Evolutionary conservation across 2,797 vertebrate species (phyloP).

Genomic region (Sebastolobus altivelis): DNA sequence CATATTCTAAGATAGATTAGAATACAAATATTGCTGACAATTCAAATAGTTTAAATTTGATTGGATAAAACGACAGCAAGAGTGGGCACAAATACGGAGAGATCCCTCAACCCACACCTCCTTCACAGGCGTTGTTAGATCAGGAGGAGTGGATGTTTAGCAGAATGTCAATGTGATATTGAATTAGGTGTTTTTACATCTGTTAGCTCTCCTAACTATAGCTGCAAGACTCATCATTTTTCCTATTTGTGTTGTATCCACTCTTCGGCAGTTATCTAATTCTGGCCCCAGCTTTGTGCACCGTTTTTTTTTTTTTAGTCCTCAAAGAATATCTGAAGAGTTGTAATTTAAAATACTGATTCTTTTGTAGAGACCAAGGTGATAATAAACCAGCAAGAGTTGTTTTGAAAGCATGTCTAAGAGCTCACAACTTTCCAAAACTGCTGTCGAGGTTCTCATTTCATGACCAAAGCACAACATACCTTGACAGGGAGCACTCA

Average conservation of each 20-base stretch:
- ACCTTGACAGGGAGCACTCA: constrained; percentile 11
- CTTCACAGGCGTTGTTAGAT: too few species aligned
- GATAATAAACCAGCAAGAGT: neutral
- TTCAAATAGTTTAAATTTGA: too few species aligned
- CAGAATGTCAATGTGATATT: neutral
- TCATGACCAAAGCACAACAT: constrained; percentile 1
- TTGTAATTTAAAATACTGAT: neutral
- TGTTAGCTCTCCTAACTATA: neutral
- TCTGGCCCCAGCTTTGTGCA: neutral
- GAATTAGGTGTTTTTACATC: neutral
- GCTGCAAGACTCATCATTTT: neutral
- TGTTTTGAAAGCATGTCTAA: constrained; percentile 9
- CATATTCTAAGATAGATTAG: too few species aligned
- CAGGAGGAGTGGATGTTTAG: neutral
- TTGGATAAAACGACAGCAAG: too few species aligned
- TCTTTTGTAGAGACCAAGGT: neutral
- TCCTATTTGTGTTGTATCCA: too few species aligned
- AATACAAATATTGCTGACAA: too few species aligned
- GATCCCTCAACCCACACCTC: too few species aligned
- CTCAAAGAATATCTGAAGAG: neutral
- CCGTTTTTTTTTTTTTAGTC: neutral
- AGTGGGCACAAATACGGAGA: too few species aligned
- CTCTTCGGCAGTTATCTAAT: neutral
- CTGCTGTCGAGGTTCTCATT: neutral
- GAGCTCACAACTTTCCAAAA: neutral